A percentile compares a stretch with the other conserved stretches of the same genome.
Evolutionary conservation across 2,797 vertebrate species (phyloP).

Genomic region (Parotocinclus haroldoi): DNA sequence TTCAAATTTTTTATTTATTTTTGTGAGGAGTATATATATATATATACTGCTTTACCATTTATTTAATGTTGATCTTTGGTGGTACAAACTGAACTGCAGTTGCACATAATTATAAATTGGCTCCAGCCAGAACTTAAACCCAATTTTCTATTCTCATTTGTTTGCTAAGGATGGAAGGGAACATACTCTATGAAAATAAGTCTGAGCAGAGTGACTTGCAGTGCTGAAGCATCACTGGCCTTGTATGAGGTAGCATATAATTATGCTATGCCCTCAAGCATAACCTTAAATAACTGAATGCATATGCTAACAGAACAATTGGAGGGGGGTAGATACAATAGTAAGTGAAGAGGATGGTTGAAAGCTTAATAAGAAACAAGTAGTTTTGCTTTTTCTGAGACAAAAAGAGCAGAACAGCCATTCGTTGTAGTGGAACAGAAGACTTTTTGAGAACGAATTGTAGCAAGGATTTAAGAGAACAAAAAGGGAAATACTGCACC

Average conservation of each 20-base stretch:
- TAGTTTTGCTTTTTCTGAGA: conserved; percentile 68
- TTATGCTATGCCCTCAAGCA: conserved; percentile 36
- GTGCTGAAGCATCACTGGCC: background rate
- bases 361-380: conserved; percentile 68
- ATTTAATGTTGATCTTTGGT: no score
- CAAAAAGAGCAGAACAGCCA: conserved; percentile 72
- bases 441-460: conserved; percentile 72
- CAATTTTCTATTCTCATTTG: no score
- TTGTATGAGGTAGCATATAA: conserved; percentile 5
- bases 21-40: no score
- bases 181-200: background rate
- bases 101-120: no score
- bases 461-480: conserved; percentile 74
- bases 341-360: conserved; percentile 58
- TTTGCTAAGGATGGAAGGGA: no score
- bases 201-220: background rate
- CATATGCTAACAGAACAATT: conserved; percentile 65
- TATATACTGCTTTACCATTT: no score
- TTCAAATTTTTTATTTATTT: no score
- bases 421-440: conserved; percentile 71
- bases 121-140: no score
- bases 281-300: conserved; percentile 67
- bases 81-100: no score
- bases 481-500: conserved; percentile 71
- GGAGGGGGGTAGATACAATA: conserved; percentile 60